Conservation (phyloP, 2,113 vertebrate genomes). For the Phyllopteryx taeniolatus region DNA sequence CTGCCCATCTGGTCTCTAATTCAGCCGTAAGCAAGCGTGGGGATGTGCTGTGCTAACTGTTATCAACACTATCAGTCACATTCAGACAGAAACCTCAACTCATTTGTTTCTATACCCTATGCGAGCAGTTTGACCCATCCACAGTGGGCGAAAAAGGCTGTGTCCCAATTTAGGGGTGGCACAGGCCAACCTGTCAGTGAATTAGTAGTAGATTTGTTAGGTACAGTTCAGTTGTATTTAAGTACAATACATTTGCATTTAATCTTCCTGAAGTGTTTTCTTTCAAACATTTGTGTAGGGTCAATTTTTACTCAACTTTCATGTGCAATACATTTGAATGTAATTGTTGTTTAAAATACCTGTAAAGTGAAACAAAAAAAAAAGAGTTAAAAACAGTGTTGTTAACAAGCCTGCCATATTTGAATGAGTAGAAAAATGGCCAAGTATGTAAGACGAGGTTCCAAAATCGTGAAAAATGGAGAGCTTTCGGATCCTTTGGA, state of each 20-base stretch:
- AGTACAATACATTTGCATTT: not conserved
- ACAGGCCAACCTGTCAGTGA: not conserved
- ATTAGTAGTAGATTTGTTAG: not conserved
- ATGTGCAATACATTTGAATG: no score
- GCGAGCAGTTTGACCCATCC: not conserved
- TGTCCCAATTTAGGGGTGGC: not conserved
- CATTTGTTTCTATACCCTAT: not conserved
- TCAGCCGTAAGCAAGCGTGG: constrained; percentile 2
- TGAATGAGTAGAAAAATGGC: no score
- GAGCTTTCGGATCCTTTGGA: no score
- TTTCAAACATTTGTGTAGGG: not conserved
- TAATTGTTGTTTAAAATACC: no score
- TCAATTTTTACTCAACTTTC: no score
- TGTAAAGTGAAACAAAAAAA: no score
- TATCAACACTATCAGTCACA: not conserved
- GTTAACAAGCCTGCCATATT: no score
- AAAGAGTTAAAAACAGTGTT: no score
- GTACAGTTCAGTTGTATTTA: not conserved
- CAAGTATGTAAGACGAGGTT: no score
- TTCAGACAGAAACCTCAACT: not conserved
- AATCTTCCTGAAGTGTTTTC: not conserved
- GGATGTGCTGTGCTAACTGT: not conserved
- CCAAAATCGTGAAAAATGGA: no score
- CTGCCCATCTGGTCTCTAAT: constrained; percentile 22
- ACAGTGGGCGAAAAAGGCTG: not conserved